These are phyloP conservation scores for Danionella cerebrum DNA, from an alignment of 2,113 vertebrate species.

Conservation along the genomic window DNA sequence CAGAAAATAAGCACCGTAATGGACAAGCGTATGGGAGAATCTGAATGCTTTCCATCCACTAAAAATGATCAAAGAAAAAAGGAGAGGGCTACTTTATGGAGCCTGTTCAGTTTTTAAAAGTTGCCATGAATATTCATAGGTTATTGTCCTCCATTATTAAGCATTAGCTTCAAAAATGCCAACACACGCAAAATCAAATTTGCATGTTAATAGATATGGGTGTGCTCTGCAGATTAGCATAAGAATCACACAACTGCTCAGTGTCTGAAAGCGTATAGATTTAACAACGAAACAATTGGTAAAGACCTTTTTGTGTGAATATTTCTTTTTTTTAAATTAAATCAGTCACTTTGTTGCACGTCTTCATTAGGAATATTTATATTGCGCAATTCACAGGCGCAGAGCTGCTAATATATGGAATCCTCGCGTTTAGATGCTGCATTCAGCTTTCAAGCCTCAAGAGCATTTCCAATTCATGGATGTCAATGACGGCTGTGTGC, in stretches of 20 bases:
- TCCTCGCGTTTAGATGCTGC: conserved; percentile 50
- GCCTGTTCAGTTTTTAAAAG: conserved; percentile 21
- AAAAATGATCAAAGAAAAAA: conserved; percentile 6
- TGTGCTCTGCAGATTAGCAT: conserved; percentile 44
- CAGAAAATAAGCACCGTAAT: not conserved
- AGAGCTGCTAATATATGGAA: conserved; percentile 49
- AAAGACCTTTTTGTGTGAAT: conserved; percentile 2
- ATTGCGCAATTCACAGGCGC: conserved; percentile 44
- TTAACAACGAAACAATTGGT: conserved; percentile 15
- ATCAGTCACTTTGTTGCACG: conserved; percentile 17
- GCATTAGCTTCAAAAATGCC: conserved; percentile 39
- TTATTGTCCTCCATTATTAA: conserved; percentile 39
- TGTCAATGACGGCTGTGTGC: conserved; percentile 44
- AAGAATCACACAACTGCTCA: conserved; percentile 31
- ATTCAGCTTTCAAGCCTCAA: conserved; percentile 41
- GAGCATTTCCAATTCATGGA: conserved; percentile 53
- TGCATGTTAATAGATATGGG: conserved; percentile 47
- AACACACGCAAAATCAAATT: conserved; percentile 33
- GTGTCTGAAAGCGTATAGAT: conserved; percentile 25
- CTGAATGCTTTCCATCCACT: conserved; percentile 2
- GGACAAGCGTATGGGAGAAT: not conserved
- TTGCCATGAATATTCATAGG: conserved; percentile 32
- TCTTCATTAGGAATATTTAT: conserved; percentile 14
- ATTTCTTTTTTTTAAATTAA: not conserved
- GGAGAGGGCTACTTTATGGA: conserved; percentile 24